phyloP scores from a whole-genome alignment of 2,888 invertebrate species.

The Scaptomyza caliginosa region DNA sequence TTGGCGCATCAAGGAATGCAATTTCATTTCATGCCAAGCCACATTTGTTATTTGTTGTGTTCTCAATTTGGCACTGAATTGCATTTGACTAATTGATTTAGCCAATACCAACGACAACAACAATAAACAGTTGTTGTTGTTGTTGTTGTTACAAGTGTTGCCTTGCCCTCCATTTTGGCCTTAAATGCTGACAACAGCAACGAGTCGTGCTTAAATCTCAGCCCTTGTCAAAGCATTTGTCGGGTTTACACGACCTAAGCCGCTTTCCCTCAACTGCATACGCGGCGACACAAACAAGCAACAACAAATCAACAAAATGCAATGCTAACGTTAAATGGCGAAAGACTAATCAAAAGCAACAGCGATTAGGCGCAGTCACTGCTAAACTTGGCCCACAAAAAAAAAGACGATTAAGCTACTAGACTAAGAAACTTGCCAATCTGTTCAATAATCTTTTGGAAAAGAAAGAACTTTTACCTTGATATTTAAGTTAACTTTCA shows the following conservation, averaged over 20 bases:
- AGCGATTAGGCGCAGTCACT: constrained; percentile 33
- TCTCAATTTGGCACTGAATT: constrained; percentile 70
- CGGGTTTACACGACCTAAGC: constrained; percentile 74
- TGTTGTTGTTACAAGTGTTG: constrained; percentile 47
- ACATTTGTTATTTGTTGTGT: constrained; percentile 11
- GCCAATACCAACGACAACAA: constrained; percentile 25
- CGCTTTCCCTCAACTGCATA: constrained; percentile 50
- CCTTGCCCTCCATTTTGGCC: constrained; percentile 64
- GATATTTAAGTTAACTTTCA: not conserved
- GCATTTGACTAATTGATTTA: constrained; percentile 78
- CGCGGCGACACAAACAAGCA: constrained; percentile 9
- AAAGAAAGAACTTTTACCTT: not conserved
- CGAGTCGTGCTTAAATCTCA: constrained; percentile 51
- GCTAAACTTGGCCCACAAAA: not conserved
- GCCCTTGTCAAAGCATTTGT: constrained; percentile 57
- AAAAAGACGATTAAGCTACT: not conserved
- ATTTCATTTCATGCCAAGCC: constrained; percentile 54
- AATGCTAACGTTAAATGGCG: constrained; percentile 1
- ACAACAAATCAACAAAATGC: constrained; percentile 8
- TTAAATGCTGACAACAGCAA: constrained; percentile 63
- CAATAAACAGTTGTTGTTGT: constrained; percentile 2
- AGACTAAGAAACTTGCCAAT: not conserved
- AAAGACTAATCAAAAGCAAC: constrained; percentile 36
- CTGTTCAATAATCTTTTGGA: not conserved
- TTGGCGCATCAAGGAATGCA: constrained; percentile 42